A percentile compares a stretch with the other conserved stretches of the same genome.
These are phyloP conservation scores for Zeugodacus cucurbitae DNA, from an alignment of 1,140 invertebrate genomes.

Conservation along the genomic window DNA sequence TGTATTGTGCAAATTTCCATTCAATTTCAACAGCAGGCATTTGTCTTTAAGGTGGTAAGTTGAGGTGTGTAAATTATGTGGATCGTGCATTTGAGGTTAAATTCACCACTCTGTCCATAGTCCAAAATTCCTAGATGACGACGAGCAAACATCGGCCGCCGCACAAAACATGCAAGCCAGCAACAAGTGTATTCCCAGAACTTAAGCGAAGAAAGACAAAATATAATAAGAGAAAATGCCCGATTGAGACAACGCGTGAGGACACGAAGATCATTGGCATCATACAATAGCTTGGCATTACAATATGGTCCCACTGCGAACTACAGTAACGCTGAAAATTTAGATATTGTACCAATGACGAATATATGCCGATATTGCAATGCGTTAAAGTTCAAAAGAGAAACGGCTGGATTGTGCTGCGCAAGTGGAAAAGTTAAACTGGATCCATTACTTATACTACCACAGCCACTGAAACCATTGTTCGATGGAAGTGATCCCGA, in stretches of 20 bases:
- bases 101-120: not conserved
- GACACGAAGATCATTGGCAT: constrained; percentile 12
- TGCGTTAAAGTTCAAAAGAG: constrained; percentile 47
- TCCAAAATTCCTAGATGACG: not conserved
- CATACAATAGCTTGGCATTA: constrained; percentile 37
- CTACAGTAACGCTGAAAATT: constrained; percentile 40
- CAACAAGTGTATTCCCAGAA: constrained; percentile 9
- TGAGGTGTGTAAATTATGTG: not conserved
- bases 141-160: not conserved
- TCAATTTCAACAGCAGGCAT: constrained; percentile 25
- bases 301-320: constrained; percentile 43
- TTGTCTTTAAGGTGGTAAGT: constrained; percentile 4
- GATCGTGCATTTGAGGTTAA: constrained; percentile 7
- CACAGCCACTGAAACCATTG: constrained; percentile 17
- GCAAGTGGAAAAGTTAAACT: constrained; percentile 46
- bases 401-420: constrained; percentile 46
- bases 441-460: constrained; percentile 38
- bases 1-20: not conserved
- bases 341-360: constrained; percentile 22
- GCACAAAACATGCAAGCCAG: not conserved
- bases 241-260: not conserved
- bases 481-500: no score
- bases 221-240: constrained; percentile 22
- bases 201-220: constrained; percentile 33
- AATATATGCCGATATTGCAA: constrained; percentile 43